phyloP scores from a whole-genome alignment of 2,888 invertebrate species.

The Lepidochrysops patricia region DNA sequence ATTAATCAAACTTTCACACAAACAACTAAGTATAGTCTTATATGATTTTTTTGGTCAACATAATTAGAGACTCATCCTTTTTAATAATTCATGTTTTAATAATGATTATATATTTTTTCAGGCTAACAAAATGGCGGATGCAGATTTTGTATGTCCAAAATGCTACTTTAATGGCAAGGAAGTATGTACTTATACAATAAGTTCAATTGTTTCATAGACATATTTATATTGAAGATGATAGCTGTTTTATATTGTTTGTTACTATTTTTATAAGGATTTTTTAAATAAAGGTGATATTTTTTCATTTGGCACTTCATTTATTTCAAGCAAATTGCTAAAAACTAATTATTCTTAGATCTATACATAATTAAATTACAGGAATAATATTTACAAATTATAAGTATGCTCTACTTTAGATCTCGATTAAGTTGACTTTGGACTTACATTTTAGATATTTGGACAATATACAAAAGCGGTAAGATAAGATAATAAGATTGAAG shows the following conservation, averaged over 20 bases:
- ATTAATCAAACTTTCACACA: too few species aligned
- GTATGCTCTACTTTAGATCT: too few species aligned
- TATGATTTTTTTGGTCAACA: too few species aligned
- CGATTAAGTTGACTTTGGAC: too few species aligned
- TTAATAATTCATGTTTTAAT: too few species aligned
- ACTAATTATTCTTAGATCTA: neutral
- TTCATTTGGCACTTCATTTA: neutral
- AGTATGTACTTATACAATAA: slow-evolving; percentile 35
- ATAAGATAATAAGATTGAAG: too few species aligned
- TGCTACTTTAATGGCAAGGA: slow-evolving; percentile 73
- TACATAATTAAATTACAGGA: neutral
- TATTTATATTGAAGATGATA: neutral
- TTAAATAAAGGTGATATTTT: neutral
- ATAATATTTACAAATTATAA: neutral
- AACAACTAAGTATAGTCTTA: too few species aligned
- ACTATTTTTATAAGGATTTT: neutral
- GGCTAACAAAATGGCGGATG: slow-evolving; percentile 80
- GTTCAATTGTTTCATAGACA: neutral
- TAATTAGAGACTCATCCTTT: too few species aligned
- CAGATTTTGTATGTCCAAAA: slow-evolving; percentile 78
- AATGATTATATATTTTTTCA: slow-evolving; percentile 54
- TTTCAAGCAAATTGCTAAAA: neutral
- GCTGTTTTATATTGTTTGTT: neutral
- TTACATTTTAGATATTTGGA: too few species aligned
- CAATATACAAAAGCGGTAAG: too few species aligned